phyloP scores from a whole-genome alignment of 2,113 vertebrate species.

The Promerops cafer region DNA sequence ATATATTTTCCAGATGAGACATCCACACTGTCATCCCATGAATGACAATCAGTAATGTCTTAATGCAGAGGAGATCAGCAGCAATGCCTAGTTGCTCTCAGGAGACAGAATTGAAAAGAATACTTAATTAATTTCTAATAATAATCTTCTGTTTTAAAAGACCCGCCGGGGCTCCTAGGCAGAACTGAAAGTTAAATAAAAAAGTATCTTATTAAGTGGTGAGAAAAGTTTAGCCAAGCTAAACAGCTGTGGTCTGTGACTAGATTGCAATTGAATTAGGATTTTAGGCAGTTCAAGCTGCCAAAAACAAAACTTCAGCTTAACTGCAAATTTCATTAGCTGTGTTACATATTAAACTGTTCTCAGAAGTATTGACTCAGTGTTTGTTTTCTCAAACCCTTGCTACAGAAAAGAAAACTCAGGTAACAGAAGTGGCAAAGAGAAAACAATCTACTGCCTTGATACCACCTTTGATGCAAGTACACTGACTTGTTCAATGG shows the following conservation, averaged over 20 bases:
- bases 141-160: slow-evolving; percentile 62
- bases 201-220: slow-evolving; percentile 49
- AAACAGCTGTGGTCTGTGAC: slow-evolving; percentile 13
- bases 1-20: slow-evolving; percentile 43
- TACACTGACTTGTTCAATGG: background rate
- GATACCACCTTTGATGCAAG: background rate
- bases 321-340: slow-evolving; percentile 32
- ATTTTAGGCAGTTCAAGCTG: slow-evolving; percentile 17
- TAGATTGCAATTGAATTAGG: slow-evolving; percentile 29
- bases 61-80: slow-evolving; percentile 42
- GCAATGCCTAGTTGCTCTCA: slow-evolving; percentile 36
- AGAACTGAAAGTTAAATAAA: slow-evolving; percentile 66
- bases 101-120: slow-evolving; percentile 56
- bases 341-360: background rate
- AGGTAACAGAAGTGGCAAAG: background rate
- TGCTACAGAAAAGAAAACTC: background rate
- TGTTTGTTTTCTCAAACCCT: background rate
- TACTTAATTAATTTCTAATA: slow-evolving; percentile 71
- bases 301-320: slow-evolving; percentile 30
- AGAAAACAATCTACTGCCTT: background rate
- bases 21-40: background rate
- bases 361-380: background rate
- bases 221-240: slow-evolving; percentile 57
- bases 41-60: slow-evolving; percentile 60
- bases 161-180: slow-evolving; percentile 37